phyloP scores from a whole-genome alignment of 2,888 invertebrate genomes.

The Augiades crinisus region DNA sequence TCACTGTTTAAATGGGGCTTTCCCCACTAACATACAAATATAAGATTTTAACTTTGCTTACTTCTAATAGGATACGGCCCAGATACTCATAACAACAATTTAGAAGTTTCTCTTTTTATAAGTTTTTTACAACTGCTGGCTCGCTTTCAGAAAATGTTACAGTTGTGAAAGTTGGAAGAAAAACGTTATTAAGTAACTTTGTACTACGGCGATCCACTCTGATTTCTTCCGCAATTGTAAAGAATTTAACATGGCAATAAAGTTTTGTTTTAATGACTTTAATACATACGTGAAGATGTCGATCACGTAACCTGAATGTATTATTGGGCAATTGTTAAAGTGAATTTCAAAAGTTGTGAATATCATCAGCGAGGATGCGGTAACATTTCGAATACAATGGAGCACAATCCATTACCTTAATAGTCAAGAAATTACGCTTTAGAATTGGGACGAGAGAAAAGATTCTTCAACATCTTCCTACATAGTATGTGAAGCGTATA shows the following conservation, averaged over 20 bases:
- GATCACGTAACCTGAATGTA: constrained; percentile 13
- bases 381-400: constrained; percentile 15
- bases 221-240: constrained; percentile 26
- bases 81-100: constrained; percentile 10
- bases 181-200: constrained; percentile 24
- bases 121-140: constrained; percentile 12
- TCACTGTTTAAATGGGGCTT: too few relatives aligned
- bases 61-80: constrained; percentile 5
- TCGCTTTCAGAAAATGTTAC: constrained; percentile 26
- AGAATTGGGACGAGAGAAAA: background rate
- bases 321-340: constrained; percentile 17
- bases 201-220: constrained; percentile 19
- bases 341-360: constrained; percentile 11
- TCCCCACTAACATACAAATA: too few relatives aligned
- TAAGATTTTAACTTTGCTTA: background rate
- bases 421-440: constrained; percentile 4
- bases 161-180: constrained; percentile 26
- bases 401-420: constrained; percentile 9
- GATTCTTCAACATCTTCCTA: background rate
- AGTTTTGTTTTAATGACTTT: constrained; percentile 20
- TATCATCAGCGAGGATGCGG: constrained; percentile 11
- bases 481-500: background rate
- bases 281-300: constrained; percentile 10
- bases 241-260: constrained; percentile 21
- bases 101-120: constrained; percentile 18